Evolutionary conservation across 2,797 vertebrate species (phyloP), one percentile per base, ranked within the genome.

Genomic region (Takifugu ocellatus): DNA sequence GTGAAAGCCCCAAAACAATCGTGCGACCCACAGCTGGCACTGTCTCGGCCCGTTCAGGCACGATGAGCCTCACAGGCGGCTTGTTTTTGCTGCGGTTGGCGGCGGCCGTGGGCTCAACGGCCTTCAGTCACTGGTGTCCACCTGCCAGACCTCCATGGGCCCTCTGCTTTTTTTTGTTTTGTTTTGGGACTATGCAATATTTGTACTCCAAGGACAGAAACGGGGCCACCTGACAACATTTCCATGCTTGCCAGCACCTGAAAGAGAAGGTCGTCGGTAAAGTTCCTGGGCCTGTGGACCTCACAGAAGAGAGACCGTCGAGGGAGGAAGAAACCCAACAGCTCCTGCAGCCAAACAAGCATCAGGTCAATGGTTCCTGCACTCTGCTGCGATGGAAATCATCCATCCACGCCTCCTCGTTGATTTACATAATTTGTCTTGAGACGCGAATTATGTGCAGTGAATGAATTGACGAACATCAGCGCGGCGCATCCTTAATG

Each of bases 1-100:
- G 55, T 43, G 43, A 76, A 84, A 77, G 70, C 57, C 67, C 73
- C 81, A 79, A 78, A 85, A 82, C 72, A 83, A 82, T 60, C 51
- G 64, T 68, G 62, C 76, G 74, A 78, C 78, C 81, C 76, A 50
- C 79, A 84, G 80, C 79, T 79, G 75, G 74, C 69, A 65, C 74
- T 59, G 33, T 65, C 69, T 62, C 56, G 46, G 25, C 54, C 48
- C 42, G n/a, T 68, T 46, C 56, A 54, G 51, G 51, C 61, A 6
- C 69, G 29, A 54, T 45, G 49, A 65, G 47, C 56, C 49, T 65
- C 66, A 49, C 29, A 65, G 59, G 69, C 59, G 61, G 72, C 72
- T 82, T 83, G 72, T 82, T 87, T 79, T 78, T 70, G 63, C 51
- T 63, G 50, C 46, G 5, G 49, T 65, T 59, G 55, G 17, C 57